Conservation (phyloP, 2,888 invertebrate species). For the Aphidoletes aphidimyza region DNA sequence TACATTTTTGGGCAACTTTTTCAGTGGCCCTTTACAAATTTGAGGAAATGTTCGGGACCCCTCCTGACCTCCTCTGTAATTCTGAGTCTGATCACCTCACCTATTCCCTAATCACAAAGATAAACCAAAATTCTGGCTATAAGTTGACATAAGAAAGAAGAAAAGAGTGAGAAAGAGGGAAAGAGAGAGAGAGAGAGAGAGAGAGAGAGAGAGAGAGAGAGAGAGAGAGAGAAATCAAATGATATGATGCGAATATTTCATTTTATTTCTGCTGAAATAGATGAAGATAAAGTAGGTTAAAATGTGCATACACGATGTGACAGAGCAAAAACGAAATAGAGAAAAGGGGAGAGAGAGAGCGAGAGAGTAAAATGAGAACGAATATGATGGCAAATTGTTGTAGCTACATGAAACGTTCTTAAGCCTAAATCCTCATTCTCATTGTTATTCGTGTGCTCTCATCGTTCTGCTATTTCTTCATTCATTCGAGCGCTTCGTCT, state of each 20-base stretch:
- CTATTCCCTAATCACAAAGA: too few species aligned
- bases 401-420: neutral
- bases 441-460: neutral
- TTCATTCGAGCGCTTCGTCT: neutral
- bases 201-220: too few species aligned
- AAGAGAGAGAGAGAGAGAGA: too few species aligned
- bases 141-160: too few species aligned
- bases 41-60: too few species aligned
- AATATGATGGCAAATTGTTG: slow-evolving; percentile 36
- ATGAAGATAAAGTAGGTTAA: slow-evolving; percentile 13
- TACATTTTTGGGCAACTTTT: too few species aligned
- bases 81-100: too few species aligned
- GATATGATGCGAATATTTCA: neutral
- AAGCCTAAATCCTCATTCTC: neutral
- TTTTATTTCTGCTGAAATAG: neutral
- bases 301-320: slow-evolving; percentile 20
- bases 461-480: neutral
- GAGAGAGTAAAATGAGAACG: neutral
- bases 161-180: too few species aligned
- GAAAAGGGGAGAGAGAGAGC: neutral
- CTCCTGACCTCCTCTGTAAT: too few species aligned
- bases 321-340: neutral
- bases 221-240: neutral
- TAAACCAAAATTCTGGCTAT: too few species aligned
- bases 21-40: too few species aligned